phyloP scores from a whole-genome alignment of 2,113 vertebrate genomes.

The Alligator sinensis region DNA sequence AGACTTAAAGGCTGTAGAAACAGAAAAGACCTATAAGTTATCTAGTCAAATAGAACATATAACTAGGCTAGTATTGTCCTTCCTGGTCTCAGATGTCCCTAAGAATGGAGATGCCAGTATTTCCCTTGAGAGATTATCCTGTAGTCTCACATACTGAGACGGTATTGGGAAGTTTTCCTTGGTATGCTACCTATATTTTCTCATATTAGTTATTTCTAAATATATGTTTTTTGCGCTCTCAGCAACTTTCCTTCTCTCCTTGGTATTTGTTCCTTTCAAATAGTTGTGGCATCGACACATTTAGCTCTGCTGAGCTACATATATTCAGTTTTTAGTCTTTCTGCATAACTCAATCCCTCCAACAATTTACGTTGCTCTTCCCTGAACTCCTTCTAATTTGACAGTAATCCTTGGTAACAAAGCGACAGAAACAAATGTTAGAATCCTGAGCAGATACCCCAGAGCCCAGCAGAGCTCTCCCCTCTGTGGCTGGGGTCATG shows the following conservation, averaged over 20 bases:
- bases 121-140: neutral
- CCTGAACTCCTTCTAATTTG: neutral
- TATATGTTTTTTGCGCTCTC: neutral
- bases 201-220: neutral
- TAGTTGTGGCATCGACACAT: neutral
- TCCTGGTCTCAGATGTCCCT: neutral
- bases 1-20: accelerated
- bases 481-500: neutral
- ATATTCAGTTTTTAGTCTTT: neutral
- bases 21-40: neutral
- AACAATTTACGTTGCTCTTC: neutral
- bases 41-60: neutral
- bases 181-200: neutral
- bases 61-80: neutral
- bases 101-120: neutral
- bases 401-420: neutral
- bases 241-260: neutral
- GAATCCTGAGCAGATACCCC: neutral
- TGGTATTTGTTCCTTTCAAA: neutral
- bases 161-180: neutral
- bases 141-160: neutral
- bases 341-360: neutral
- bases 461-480: neutral
- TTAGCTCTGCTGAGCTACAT: neutral
- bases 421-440: neutral